Evolutionary conservation across 2,113 vertebrate genomes (phyloP).

Genomic region (Trochalopteron elliotii): DNA sequence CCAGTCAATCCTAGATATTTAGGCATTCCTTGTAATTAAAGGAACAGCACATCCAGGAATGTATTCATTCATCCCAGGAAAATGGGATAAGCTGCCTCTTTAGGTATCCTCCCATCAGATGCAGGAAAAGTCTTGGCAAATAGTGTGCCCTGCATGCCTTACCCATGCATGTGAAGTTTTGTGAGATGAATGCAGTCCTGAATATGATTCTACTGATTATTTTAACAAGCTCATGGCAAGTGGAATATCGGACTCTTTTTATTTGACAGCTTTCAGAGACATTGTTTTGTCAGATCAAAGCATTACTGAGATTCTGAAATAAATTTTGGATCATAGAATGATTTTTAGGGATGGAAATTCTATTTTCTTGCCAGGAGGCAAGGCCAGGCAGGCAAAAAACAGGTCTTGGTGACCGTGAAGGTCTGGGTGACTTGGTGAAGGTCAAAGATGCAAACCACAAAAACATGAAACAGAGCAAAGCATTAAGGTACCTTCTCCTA

Average conservation of each 20-base stretch:
- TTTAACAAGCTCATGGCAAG: not conserved
- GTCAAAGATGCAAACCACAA: not conserved
- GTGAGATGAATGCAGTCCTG: not conserved
- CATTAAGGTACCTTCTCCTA: not conserved
- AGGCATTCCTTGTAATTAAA: not conserved
- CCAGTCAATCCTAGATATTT: not conserved
- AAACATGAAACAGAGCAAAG: not conserved
- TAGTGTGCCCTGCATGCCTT: not conserved
- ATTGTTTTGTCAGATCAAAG: not conserved
- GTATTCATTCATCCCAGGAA: not conserved
- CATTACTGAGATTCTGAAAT: not conserved
- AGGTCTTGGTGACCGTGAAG: not conserved
- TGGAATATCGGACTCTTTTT: not conserved
- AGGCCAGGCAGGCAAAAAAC: not conserved
- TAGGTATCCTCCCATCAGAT: not conserved
- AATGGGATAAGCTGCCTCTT: not conserved
- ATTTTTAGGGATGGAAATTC: not conserved
- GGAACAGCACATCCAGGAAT: not conserved
- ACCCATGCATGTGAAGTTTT: not conserved
- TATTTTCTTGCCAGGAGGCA: not conserved
- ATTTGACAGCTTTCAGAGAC: not conserved
- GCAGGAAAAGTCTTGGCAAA: not conserved
- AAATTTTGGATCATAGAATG: not conserved
- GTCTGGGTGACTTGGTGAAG: not conserved
- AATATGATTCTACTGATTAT: not conserved